phyloP scores from a whole-genome alignment of 2,113 vertebrate species.

The Oophaga pumilio region DNA sequence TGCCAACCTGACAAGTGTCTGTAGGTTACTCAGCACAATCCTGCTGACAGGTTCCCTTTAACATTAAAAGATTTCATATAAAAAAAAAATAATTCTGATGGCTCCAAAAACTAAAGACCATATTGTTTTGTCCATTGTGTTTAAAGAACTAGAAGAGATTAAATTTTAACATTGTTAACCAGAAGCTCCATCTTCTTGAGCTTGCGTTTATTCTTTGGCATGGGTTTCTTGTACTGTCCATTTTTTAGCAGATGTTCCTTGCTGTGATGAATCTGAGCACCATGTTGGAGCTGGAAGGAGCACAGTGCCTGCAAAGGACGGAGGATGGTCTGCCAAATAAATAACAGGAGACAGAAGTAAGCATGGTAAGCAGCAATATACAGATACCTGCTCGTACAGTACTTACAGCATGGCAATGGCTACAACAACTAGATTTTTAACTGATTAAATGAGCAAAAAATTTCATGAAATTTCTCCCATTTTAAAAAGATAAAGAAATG shows the following conservation, averaged over 20 bases:
- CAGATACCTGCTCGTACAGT: neutral
- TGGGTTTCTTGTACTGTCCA: slow-evolving; percentile 90
- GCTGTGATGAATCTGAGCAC: slow-evolving; percentile 94
- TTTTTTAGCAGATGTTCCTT: slow-evolving; percentile 93
- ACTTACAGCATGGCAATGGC: neutral
- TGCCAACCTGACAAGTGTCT: too few species aligned
- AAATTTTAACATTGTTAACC: slow-evolving; percentile 86
- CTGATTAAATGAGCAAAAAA: neutral
- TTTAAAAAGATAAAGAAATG: neutral
- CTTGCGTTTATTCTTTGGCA: slow-evolving; percentile 98
- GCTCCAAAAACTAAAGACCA: neutral
- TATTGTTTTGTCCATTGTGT: neutral
- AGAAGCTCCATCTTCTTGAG: slow-evolving; percentile 95
- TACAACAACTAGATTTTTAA: neutral
- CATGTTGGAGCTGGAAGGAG: slow-evolving; percentile 94
- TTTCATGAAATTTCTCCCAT: neutral
- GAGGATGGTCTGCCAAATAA: slow-evolving; percentile 80
- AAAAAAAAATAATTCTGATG: neutral
- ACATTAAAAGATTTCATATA: too few species aligned
- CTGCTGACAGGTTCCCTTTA: too few species aligned
- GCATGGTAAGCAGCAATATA: neutral
- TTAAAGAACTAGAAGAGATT: slow-evolving; percentile 53
- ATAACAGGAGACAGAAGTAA: slow-evolving; percentile 13
- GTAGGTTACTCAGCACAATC: too few species aligned
- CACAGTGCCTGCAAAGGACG: slow-evolving; percentile 92